Percentiles rank a stretch among this genome's conserved stretches.
Conservation (phyloP, 2,888 invertebrate species). For the Stenurella melanura region DNA sequence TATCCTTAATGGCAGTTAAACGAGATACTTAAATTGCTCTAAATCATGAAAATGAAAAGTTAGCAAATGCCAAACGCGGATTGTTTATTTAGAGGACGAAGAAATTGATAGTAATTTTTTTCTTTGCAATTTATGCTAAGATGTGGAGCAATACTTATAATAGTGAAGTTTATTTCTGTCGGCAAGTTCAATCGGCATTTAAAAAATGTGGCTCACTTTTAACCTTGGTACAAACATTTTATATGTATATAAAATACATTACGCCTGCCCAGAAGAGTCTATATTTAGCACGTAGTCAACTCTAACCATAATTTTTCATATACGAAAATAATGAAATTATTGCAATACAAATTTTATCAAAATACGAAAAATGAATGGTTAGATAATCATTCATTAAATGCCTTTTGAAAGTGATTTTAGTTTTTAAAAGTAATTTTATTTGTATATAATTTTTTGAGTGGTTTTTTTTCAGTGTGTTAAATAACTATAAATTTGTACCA, state of each 20-base stretch:
- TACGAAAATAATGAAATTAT: not conserved
- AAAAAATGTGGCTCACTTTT: conserved; percentile 5
- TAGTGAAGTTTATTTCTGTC: not conserved
- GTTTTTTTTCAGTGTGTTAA: conserved; percentile 7
- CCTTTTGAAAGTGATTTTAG: conserved; percentile 30
- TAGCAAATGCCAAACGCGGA: no score
- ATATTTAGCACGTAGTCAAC: conserved; percentile 1
- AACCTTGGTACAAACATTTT: conserved; percentile 11
- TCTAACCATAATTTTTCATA: conserved; percentile 1
- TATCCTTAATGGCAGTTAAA: no score
- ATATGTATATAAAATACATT: conserved; percentile 1
- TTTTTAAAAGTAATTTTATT: conserved; percentile 51
- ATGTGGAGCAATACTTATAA: not conserved
- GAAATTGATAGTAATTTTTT: not conserved
- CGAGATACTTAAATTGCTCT: no score
- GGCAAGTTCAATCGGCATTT: conserved; percentile 15
- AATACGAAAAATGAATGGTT: conserved; percentile 16
- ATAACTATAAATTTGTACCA: conserved; percentile 47
- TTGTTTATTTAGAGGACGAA: no score
- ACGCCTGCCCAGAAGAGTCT: not conserved
- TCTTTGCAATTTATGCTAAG: not conserved
- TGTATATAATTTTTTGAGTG: conserved; percentile 47
- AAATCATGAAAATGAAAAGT: no score
- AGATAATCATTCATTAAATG: conserved; percentile 11
- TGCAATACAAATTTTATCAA: not conserved